phyloP scores from a whole-genome alignment of 1,140 invertebrate species.

The Physella acuta region DNA sequence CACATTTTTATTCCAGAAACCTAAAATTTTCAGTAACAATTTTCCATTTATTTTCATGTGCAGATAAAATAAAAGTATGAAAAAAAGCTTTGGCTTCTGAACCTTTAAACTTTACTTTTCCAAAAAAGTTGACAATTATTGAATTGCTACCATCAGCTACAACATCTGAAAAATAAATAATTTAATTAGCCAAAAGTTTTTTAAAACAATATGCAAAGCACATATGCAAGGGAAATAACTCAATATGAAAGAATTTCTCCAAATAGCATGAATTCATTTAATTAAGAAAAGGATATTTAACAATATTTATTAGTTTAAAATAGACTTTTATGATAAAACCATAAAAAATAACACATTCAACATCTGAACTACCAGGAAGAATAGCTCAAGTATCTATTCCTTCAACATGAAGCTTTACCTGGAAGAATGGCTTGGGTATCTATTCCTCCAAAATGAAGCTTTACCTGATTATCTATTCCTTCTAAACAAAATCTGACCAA shows the following conservation, averaged over 20 bases:
- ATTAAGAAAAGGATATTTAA: background rate
- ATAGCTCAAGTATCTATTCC: background rate
- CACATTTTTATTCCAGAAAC: conserved; percentile 71
- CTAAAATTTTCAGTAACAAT: conserved; percentile 82
- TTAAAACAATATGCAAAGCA: background rate
- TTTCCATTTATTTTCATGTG: conserved; percentile 83
- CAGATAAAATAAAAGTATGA: conserved; percentile 81
- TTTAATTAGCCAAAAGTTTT: background rate
- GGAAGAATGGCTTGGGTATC: background rate
- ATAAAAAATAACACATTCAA: background rate
- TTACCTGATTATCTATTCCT: background rate
- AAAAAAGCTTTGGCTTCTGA: conserved; percentile 71
- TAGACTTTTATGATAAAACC: background rate
- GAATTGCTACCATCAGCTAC: conserved; percentile 24
- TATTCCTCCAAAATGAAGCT: background rate
- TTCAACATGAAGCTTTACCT: background rate
- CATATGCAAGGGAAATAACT: too few relatives aligned
- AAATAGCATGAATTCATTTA: background rate
- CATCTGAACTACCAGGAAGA: background rate
- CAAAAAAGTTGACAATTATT: conserved; percentile 44
- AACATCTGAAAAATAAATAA: conserved; percentile 1
- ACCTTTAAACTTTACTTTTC: conserved; percentile 42
- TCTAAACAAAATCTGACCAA: background rate
- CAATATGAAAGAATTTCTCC: too few relatives aligned
- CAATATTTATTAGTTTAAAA: background rate